Conservation (phyloP, 2,797 vertebrate genomes). For the Anguilla obscura region DNA sequence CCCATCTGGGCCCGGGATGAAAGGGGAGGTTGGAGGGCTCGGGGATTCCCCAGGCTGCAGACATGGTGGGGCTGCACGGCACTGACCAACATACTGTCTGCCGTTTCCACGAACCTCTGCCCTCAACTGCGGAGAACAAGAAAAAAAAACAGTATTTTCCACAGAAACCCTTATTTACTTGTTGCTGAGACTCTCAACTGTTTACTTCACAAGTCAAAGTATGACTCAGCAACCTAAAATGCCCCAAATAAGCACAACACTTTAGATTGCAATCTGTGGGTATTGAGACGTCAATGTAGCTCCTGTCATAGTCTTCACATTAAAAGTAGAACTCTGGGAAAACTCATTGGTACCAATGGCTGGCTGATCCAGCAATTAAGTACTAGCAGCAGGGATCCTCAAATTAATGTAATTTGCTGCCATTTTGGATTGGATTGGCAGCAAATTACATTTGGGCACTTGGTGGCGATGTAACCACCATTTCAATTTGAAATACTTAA, state of each 20-base stretch:
- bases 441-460: no score
- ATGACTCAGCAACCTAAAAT: slow-evolving; percentile 55
- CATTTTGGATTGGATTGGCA: background rate
- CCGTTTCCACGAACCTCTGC: slow-evolving; percentile 32
- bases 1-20: slow-evolving; percentile 27
- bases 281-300: background rate
- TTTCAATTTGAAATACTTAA: no score
- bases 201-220: slow-evolving; percentile 41
- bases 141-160: slow-evolving; percentile 44
- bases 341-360: background rate
- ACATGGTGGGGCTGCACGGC: slow-evolving; percentile 8
- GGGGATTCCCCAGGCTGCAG: background rate
- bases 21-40: background rate
- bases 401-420: background rate
- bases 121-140: slow-evolving; percentile 4
- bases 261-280: slow-evolving; percentile 20
- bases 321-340: background rate
- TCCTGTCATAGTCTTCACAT: slow-evolving; percentile 11
- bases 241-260: slow-evolving; percentile 43
- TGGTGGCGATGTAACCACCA: no score
- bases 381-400: background rate
- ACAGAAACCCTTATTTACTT: slow-evolving; percentile 51
- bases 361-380: background rate
- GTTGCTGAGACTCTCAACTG: slow-evolving; percentile 46
- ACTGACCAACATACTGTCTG: slow-evolving; percentile 28